phyloP scores from a whole-genome alignment of 30 jellyfish, hydroid and myxozoan genomes.

The Catostylus mosaicus region DNA sequence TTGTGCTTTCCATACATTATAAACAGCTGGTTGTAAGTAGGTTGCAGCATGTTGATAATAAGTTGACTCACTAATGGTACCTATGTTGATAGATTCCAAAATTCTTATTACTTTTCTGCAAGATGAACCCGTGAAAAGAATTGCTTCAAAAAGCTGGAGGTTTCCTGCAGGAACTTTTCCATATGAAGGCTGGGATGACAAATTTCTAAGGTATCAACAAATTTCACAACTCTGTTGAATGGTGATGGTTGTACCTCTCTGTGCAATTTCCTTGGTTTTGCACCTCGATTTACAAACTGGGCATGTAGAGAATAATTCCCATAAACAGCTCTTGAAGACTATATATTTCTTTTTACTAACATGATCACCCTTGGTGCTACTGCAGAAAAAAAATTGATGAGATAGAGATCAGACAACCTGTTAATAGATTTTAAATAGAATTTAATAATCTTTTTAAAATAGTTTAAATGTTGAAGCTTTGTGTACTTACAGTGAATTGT shows the following conservation, averaged over 20 bases:
- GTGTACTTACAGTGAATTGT: too few species aligned
- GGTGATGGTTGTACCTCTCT: constrained; percentile 6
- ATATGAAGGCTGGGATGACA: constrained; percentile 25
- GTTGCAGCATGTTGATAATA: constrained; percentile 16
- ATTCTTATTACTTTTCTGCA: constrained; percentile 27
- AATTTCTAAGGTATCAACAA: constrained; percentile 10
- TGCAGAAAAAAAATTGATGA: too few species aligned
- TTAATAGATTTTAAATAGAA: too few species aligned
- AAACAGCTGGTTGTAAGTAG: constrained; percentile 19
- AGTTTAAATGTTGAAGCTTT: too few species aligned
- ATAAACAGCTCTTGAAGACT: constrained; percentile 27
- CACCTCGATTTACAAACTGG: constrained; percentile 12
- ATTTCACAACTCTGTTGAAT: constrained; percentile 1
- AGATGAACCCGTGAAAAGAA: constrained; percentile 12
- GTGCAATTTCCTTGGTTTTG: constrained; percentile 1
- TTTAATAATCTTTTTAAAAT: too few species aligned
- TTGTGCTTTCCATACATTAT: constrained; percentile 3
- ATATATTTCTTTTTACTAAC: constrained; percentile 22
- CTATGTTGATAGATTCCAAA: constrained; percentile 24
- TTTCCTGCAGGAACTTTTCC: constrained; percentile 15
- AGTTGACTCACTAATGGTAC: constrained; percentile 10
- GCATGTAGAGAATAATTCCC: constrained; percentile 25
- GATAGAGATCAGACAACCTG: too few species aligned
- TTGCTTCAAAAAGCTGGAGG: constrained; percentile 13
- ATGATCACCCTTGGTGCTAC: too few species aligned